phyloP scores from a whole-genome alignment of 92 coral and sea anemone species.

The Heteractis magnifica region DNA sequence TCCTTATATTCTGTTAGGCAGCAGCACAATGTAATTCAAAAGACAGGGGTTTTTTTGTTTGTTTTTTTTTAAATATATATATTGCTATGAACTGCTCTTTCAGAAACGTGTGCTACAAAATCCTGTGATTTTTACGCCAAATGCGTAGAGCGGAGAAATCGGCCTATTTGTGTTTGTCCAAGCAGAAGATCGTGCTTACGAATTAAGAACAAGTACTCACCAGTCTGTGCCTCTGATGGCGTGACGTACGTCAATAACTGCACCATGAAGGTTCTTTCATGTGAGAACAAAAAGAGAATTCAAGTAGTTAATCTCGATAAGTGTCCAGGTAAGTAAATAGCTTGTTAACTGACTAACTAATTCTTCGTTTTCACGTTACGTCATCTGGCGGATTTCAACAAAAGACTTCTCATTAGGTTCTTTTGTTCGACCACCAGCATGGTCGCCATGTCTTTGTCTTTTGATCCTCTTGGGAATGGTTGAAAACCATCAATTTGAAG shows the following conservation, averaged over 20 bases:
- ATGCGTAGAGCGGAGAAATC: background rate
- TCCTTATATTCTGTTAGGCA: too few relatives aligned
- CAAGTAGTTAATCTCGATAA: background rate
- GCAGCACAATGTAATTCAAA: too few relatives aligned
- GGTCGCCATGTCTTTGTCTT: too few relatives aligned
- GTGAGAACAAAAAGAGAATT: background rate
- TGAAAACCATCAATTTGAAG: too few relatives aligned
- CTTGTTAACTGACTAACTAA: too few relatives aligned
- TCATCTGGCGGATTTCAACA: too few relatives aligned
- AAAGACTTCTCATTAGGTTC: too few relatives aligned
- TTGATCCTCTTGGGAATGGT: too few relatives aligned
- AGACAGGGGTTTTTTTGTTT: too few relatives aligned
- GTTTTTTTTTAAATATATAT: too few relatives aligned
- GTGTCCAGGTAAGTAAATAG: background rate
- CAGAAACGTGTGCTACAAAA: background rate
- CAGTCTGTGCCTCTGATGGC: background rate
- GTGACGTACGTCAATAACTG: background rate
- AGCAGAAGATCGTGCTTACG: background rate
- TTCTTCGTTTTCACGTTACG: too few relatives aligned
- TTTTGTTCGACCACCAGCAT: too few relatives aligned
- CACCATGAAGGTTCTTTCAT: background rate
- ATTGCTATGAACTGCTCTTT: background rate
- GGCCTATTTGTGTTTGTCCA: background rate
- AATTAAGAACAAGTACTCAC: background rate
- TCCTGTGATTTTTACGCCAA: background rate